Evolutionary conservation across 2,888 invertebrate genomes (phyloP), one percentile per base, ranked within the genome.

Genomic region (Leucophora obtusa): DNA sequence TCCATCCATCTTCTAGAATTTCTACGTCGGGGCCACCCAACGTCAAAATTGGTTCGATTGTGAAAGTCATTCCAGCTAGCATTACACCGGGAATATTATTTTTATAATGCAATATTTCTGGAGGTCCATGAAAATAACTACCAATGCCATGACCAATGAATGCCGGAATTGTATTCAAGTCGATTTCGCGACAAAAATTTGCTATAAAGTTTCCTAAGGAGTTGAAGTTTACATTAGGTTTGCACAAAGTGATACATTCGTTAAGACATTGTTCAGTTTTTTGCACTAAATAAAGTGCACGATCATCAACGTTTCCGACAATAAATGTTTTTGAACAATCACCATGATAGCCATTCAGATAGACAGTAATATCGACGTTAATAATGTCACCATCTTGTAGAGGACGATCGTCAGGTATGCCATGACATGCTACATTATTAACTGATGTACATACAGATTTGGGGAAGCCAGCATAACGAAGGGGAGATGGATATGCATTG

Each of bases 141-240:
- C 98, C 98, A 84, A 98, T 97, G 0, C 98, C 98, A 91, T 98
- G 98, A 0, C 98, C 98, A 79, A 94, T 92, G 87, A 98, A 96
- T 5, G 93, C 93, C 5, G 96, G 96, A 63, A 98, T 91, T 1
- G 97, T 93, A 47, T 92, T 92, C 54, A 93, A 93, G 0, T 94
- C 93, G 69, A 93, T 90, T 77, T 91, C 90, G 78, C 91, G 91
- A 0, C 96, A 96, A 83, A 92, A 92, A 66, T 91, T 90, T 84
- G 94, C 92, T 84, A 96, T 94, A 72, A 91, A 91, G 59, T 91
- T 89, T 1, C 96, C 96, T 79, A 94, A 93, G 82, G 91, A 90
- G 71, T 90, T 91, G 84, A 94, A 94, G 38, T 92, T 91, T 10
- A 91, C 91, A 21, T 91, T 92, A 0, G 94, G 94, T 50, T 92